These are phyloP conservation scores for Lordiphosa clarofinis DNA, from an alignment of 1,140 invertebrate species.

Conservation along the genomic window DNA sequence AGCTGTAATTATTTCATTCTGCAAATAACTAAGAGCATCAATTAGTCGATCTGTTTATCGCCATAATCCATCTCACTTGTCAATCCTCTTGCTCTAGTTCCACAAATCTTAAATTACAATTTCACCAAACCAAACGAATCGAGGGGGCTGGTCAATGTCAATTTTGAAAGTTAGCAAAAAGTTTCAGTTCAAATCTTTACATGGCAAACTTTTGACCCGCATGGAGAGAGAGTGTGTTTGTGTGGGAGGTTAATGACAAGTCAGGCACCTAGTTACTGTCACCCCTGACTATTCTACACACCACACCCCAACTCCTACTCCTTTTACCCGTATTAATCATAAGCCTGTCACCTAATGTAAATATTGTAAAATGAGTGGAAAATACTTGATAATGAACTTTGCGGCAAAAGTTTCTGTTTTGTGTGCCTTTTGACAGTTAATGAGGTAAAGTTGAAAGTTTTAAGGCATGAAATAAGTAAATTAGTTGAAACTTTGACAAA, in stretches of 20 bases:
- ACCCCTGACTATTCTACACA: neutral
- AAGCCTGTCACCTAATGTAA: constrained; percentile 68
- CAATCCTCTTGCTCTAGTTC: neutral
- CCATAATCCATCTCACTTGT: constrained; percentile 7
- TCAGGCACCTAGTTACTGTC: constrained; percentile 34
- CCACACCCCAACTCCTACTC: neutral
- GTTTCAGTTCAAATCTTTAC: constrained; percentile 52
- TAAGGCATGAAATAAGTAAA: neutral
- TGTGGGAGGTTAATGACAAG: constrained; percentile 44
- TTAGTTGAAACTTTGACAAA: constrained; percentile 8
- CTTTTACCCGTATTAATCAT: constrained; percentile 59
- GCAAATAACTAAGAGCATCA: constrained; percentile 17
- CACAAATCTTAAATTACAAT: constrained; percentile 53
- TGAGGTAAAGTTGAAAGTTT: constrained; percentile 27
- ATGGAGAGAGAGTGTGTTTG: neutral
- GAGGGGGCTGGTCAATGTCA: constrained; percentile 45
- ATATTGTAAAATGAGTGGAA: constrained; percentile 70
- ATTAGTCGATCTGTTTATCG: constrained; percentile 1
- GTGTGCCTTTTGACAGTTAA: constrained; percentile 34
- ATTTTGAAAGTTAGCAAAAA: constrained; percentile 39
- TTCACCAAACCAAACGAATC: constrained; percentile 6
- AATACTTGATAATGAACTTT: constrained; percentile 65
- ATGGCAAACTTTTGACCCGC: constrained; percentile 30
- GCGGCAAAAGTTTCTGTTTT: constrained; percentile 45
- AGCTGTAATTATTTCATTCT: neutral